Evolutionary conservation across 1,140 invertebrate genomes (phyloP).

Genomic region (Caenorhabditis elegans): DNA sequence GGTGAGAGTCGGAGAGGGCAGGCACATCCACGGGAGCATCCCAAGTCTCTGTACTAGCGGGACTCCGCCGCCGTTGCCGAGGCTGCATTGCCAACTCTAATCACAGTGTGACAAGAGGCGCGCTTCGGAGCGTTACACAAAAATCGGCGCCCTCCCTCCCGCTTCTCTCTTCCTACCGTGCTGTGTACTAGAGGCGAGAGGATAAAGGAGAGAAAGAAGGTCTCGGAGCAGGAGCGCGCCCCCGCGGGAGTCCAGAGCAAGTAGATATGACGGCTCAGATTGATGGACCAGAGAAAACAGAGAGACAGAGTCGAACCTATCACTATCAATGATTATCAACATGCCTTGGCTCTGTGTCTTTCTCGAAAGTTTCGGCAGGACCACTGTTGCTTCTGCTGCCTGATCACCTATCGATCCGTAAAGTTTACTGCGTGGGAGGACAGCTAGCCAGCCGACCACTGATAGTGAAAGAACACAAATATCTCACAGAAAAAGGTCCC

Average conservation of each 20-base stretch:
- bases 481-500: background rate
- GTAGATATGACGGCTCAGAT: background rate
- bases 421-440: conserved; percentile 28
- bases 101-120: conserved; percentile 25
- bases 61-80: background rate
- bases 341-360: background rate
- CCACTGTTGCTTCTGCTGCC: conserved; percentile 19
- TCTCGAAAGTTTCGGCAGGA: background rate
- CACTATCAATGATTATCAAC: conserved; percentile 28
- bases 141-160: conserved; percentile 20
- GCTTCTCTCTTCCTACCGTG: background rate
- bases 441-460: background rate
- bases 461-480: background rate
- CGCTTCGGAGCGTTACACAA: conserved; percentile 24
- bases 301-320: background rate
- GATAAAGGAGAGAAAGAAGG: conserved; percentile 23
- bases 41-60: conserved; percentile 16
- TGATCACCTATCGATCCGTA: conserved; percentile 20
- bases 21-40: background rate
- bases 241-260: background rate
- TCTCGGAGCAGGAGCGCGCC: conserved; percentile 14
- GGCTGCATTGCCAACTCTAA: background rate
- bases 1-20: background rate
- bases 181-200: conserved; percentile 24
- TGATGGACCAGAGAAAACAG: conserved; percentile 24